Percentiles rank a stretch among this genome's conserved stretches.
Conservation (phyloP, 2,888 invertebrate genomes). For the Lasioglossum malachurum region DNA sequence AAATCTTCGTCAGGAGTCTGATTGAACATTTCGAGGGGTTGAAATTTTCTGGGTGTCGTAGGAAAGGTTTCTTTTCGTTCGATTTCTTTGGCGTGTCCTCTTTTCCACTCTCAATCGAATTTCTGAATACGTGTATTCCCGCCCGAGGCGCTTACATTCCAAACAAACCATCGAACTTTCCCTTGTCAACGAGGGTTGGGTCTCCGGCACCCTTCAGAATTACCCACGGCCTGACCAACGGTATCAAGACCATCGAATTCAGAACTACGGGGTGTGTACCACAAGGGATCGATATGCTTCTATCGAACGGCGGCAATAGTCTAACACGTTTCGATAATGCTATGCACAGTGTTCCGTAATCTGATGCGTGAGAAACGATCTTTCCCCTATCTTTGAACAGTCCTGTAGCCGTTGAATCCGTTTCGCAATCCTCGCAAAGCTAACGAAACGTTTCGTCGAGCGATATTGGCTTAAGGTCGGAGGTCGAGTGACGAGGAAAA, state of each 20-base stretch:
- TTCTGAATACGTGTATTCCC: neutral
- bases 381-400: neutral
- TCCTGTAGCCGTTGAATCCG: neutral
- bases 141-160: neutral
- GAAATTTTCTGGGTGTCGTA: neutral
- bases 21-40: neutral
- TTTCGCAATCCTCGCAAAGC: conserved; percentile 15
- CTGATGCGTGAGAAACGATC: neutral
- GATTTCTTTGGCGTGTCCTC: neutral
- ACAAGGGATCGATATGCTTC: neutral
- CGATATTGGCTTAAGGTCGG: conserved; percentile 60
- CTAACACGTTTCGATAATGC: neutral
- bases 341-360: neutral
- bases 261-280: neutral
- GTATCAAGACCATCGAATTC: neutral
- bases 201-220: neutral
- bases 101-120: neutral
- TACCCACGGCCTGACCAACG: neutral
- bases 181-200: neutral
- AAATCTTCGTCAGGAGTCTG: neutral
- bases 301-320: neutral
- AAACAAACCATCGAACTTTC: neutral
- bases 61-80: neutral
- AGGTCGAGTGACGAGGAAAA: neutral
- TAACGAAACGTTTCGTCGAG: conserved; percentile 47